Base-by-base conservation (phyloP, 2,888 invertebrate species). In the Brachyptera risi region DNA sequence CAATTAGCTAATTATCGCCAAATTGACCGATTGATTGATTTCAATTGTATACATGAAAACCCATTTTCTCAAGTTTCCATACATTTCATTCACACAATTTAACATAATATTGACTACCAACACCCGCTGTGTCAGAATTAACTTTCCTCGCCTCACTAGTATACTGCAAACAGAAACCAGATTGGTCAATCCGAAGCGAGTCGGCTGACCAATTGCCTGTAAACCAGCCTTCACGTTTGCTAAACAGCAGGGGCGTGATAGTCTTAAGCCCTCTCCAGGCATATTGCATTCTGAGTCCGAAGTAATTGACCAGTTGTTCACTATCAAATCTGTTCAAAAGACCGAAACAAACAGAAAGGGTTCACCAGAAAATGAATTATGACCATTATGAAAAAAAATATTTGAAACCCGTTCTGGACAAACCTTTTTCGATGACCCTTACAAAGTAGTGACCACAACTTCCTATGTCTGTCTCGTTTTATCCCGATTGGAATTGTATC, bases 281-380 rank as follows among this genome's bases (percentile, higher is more conserved):
- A 31, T 24, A 51, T 51, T 51, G 51, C 51, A 11, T n/a, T 11
- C 51, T 51, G 31, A 51, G 51, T 51, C 51, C 37, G 37, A 37
- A 54, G 54, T 54, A 54, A 54, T 54, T 54, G 54, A 54, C 54
- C 54, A 54, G 54, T 54, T 35, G 50, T 24, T 38, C 54, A 37
- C 15, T 51, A 51, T 23, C n/a, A 49, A 49, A 49, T 24, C 24
- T 49, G 49, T 17, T 51, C 51, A 31, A 51, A 21, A 40, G 31
- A 35, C 51, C 31, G 51, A 21, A 51, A 15, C 27, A 31, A 26
- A 31, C 35, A 9, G 15, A 54, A 54, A 54, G 54, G 54, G 44
- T 31, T 54, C 35, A 19, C 54, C 54, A 37, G 37, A 44, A 54
- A 37, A 54, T 54, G 37, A 54, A 54, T 54, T 54, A 54, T 54